Percentiles rank a stretch among this genome's conserved stretches.
Evolutionary conservation across 2,113 vertebrate species (phyloP).

Genomic region (Entosphenus tridentatus): DNA sequence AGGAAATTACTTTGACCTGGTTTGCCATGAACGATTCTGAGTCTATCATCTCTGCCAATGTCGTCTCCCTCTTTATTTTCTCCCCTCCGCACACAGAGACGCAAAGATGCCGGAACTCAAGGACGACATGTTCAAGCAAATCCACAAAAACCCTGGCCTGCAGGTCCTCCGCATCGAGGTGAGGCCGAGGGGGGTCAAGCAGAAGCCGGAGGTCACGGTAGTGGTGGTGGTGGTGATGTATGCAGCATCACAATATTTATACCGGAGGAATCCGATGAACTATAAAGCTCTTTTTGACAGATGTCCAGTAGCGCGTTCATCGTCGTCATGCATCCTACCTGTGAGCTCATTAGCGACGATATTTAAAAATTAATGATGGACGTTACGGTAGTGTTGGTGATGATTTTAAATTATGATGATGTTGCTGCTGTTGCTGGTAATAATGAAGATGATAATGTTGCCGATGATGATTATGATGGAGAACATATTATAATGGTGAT

Average conservation of each 20-base stretch:
- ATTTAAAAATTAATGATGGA: neutral
- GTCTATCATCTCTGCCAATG: too few relatives aligned
- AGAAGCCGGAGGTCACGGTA: accelerated
- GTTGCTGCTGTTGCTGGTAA: too few relatives aligned
- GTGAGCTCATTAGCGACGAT: neutral
- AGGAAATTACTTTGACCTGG: neutral
- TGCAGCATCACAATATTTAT: neutral
- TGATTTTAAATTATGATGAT: too few relatives aligned
- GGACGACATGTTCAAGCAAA: slow-evolving; percentile 24
- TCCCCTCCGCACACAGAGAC: slow-evolving; percentile 1
- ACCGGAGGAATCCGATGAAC: neutral
- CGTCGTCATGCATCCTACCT: neutral
- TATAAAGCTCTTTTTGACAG: neutral
- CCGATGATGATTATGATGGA: neutral
- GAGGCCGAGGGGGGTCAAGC: accelerated
- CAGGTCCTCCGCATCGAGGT: slow-evolving; percentile 72
- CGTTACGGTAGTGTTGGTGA: neutral
- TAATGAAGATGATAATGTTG: too few relatives aligned
- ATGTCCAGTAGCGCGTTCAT: neutral
- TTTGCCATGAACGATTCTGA: neutral
- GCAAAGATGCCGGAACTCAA: slow-evolving; percentile 32
- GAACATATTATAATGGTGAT: neutral
- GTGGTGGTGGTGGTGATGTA: neutral
- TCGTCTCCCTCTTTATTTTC: too few relatives aligned
- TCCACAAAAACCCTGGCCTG: slow-evolving; percentile 41